Conservation (phyloP, 2,888 invertebrate species). For the Buathra laborator region DNA sequence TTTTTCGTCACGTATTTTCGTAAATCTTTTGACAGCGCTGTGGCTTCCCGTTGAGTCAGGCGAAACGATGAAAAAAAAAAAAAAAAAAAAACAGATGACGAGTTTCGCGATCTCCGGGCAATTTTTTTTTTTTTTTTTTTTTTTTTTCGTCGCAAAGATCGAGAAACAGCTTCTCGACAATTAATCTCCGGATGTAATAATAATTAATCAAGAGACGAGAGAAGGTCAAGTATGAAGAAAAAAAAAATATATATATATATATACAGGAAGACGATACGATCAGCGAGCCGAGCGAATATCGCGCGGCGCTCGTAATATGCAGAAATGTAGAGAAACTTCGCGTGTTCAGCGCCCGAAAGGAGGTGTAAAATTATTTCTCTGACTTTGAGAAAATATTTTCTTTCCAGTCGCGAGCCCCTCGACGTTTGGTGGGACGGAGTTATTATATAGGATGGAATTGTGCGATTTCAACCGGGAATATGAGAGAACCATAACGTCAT, state of each 20-base stretch:
- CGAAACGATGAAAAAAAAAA: no score
- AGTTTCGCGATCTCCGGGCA: background rate
- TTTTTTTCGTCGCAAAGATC: background rate
- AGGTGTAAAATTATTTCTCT: background rate
- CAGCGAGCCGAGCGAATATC: no score
- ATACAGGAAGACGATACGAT: no score
- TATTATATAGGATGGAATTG: constrained; percentile 2
- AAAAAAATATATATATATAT: no score
- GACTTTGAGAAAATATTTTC: constrained; percentile 44
- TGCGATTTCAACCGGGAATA: background rate
- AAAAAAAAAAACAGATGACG: no score
- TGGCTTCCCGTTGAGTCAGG: no score
- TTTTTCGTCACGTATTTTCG: background rate
- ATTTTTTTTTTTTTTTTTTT: background rate
- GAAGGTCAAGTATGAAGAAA: no score
- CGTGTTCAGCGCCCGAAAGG: background rate
- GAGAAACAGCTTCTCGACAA: background rate
- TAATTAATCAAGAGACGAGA: background rate
- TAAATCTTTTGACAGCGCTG: background rate
- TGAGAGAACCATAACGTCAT: background rate
- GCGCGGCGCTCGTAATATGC: background rate
- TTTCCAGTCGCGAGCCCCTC: constrained; percentile 17
- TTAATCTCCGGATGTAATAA: constrained; percentile 16
- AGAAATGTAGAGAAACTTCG: constrained; percentile 17
- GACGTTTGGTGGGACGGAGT: background rate